Evolutionary conservation across 37 sponge, comb jelly and placozoan species (phyloP).

Genomic region (Mnemiopsis leidyi): DNA sequence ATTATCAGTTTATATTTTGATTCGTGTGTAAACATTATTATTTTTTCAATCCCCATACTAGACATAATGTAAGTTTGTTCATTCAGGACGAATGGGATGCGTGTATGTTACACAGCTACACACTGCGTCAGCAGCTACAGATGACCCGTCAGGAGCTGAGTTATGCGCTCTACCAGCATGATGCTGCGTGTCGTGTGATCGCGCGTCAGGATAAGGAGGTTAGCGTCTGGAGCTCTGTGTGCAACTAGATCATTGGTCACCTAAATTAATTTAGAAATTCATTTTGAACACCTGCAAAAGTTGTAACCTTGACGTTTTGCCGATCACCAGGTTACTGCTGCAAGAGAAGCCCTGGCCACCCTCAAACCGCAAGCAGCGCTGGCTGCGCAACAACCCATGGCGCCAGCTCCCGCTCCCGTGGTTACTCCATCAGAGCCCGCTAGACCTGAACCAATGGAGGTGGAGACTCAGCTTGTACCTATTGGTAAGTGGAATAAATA

Average conservation of each 20-base stretch:
- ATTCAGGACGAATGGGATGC: conserved; percentile 77
- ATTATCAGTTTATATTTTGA: too few relatives aligned
- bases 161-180: conserved; percentile 98
- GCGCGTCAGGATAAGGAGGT: conserved; percentile 93
- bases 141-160: conserved; percentile 97
- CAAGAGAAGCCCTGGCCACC: conserved; percentile 95
- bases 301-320: too few relatives aligned
- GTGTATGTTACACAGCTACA: conserved; percentile 96
- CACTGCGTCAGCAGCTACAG: conserved; percentile 96
- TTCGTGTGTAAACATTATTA: too few relatives aligned
- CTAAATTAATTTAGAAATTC: too few relatives aligned
- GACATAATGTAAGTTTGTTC: too few relatives aligned
- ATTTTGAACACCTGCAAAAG: too few relatives aligned
- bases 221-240: too few relatives aligned
- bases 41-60: too few relatives aligned
- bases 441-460: conserved; percentile 58
- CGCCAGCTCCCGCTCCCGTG: not conserved
- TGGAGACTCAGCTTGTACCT: conserved; percentile 46
- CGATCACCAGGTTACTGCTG: conserved; percentile 77
- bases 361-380: conserved; percentile 87
- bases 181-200: conserved; percentile 98
- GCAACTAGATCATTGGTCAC: too few relatives aligned
- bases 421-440: not conserved
- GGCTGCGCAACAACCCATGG: conserved; percentile 36
- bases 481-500: conserved; percentile 65